Base-by-base conservation (phyloP, 2,888 invertebrate genomes). In the Volucella zonaria region DNA sequence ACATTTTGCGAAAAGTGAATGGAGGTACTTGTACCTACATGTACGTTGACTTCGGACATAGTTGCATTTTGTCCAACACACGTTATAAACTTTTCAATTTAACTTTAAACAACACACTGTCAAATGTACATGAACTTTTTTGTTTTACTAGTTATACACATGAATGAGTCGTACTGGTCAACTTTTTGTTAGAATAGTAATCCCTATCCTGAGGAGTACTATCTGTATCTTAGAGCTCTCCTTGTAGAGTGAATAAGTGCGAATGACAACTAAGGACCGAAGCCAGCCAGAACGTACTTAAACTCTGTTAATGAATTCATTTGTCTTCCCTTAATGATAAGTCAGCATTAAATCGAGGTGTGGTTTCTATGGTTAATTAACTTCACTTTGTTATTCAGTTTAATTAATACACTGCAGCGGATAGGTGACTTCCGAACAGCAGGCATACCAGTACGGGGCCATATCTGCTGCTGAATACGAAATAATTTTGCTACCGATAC, bases 1-100 rank as follows among this genome's bases (percentile, higher is more conserved):
- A 31, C 56, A 54, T 74, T 79, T 54, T 45, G 59, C 52, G 54
- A 82, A 80, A 80, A 83, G 83, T 61, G 83, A 83, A 80, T 79
- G 83, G 79, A 47, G 58, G 18, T 52, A 49, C 40, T 58, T 6
- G 45, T 15, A 31, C 31, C 31, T 31, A 31, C 31, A 6, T 6
- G 31, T 31, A 31, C 42, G 11, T 15, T 66, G 43, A 23, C 45
- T n/a, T 45, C n/a, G 10, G 18, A 31, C 45, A 52, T 15, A 59
- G 23, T 59, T 74, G 43, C 49, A 62, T 59, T 61, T 18, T 62
- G 75, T 80, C 42, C 51, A 49, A 51, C 42, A 73, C 18, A 31
- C 54, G 47, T 59, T 68, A 49, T 62, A 43, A 75, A 75, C 75
- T 76, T 80, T 31, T 75, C 80, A 68, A 76, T 68, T 58, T 47